Conservation (phyloP, 2,797 vertebrate genomes). For the Diceros bicornis region DNA sequence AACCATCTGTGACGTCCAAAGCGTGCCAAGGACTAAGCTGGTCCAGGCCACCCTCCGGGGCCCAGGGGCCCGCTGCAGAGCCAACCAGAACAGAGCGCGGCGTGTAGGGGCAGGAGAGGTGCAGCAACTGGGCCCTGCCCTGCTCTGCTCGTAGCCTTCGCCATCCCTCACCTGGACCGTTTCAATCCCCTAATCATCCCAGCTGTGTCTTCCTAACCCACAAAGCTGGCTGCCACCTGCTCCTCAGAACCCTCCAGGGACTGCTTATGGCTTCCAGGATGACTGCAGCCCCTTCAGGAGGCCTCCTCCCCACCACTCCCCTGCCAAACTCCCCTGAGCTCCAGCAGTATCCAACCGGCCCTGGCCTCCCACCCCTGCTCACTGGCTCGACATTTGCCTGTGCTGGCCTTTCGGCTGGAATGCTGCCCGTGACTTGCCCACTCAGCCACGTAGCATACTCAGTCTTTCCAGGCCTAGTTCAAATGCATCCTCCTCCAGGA, state of each 20-base stretch:
- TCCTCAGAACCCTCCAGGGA: neutral
- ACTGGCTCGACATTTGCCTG: neutral
- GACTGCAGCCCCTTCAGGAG: accelerated
- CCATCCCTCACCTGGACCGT: neutral
- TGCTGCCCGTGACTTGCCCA: neutral
- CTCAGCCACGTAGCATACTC: neutral
- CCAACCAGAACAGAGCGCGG: neutral
- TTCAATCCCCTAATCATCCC: neutral
- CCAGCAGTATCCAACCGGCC: neutral
- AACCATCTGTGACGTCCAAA: neutral
- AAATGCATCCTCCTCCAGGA: neutral
- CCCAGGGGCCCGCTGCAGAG: too few relatives aligned
- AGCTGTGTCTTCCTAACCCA: neutral
- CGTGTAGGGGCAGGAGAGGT: neutral
- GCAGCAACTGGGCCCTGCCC: too few relatives aligned
- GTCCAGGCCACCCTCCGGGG: too few relatives aligned
- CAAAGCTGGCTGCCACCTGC: too few relatives aligned
- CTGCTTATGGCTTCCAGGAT: accelerated
- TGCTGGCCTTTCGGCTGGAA: neutral
- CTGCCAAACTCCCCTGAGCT: neutral
- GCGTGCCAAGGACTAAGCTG: neutral
- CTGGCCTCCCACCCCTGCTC: neutral
- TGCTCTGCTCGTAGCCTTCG: neutral
- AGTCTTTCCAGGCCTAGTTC: neutral
- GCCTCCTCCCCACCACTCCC: neutral